Base-by-base conservation (phyloP, 2,888 invertebrate genomes). In the Meghimatium bilineatum region DNA sequence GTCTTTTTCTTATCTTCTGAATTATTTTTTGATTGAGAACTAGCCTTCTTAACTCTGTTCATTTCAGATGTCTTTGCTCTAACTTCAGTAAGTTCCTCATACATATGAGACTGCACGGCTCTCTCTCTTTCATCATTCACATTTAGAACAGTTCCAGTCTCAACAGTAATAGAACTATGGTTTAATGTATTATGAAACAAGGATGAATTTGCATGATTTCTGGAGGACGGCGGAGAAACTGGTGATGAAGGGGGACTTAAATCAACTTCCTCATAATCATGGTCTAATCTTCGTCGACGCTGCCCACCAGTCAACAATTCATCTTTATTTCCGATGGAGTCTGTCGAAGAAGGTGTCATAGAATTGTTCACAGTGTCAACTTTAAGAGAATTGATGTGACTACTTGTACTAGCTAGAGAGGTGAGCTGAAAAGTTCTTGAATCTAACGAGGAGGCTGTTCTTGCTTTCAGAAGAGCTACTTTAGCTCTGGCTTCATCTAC, bases 401-500 rank as follows among this genome's bases (percentile, higher is more conserved):
- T 71, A 12, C 67, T 75, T n/a, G 60, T 32, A 14, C 71, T 71
- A 12, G n/a, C 5, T 52, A 29, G 1, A 17, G 49, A 44, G 29
- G n/a, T 69, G 67, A 60, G 23, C 2, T 32, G 49, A 10, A 17
- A 20, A 49, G 36, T 76, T 76, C 38, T 32, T 26, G 52, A 52
- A n/a, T 60, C 80, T 52, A 56, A 29, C 0, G 56, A 63, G 8
- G 38, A 5, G 3, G 34, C 38, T 23, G 36, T 34, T 38, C 56
- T 52, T 38, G 83, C 83, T 32, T 66, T 77, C 10, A 83, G 71
- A 1, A 56, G 49, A 20, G 85, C 85, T 5, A 86, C 85, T 85
- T 89, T 89, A n/a, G 90, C 87, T 83, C 88, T 87, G 0, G 89
- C 89, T 82, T 91, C 91, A 72, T 91, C 91, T 12, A 91, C 91